phyloP scores from a whole-genome alignment of 2,113 vertebrate genomes.

The Syngnathus scovelli region DNA sequence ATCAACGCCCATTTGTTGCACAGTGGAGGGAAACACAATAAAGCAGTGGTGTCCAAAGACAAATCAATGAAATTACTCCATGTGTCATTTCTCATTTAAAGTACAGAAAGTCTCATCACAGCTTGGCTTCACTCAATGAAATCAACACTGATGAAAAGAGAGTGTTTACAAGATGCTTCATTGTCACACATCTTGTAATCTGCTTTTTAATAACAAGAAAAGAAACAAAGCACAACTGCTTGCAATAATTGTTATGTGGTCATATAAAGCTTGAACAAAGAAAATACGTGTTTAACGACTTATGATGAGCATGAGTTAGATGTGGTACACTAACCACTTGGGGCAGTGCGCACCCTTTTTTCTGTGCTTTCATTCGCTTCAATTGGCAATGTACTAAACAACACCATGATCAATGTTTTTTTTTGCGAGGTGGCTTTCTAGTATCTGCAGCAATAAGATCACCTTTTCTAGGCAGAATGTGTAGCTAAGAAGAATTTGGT shows the following conservation, averaged over 20 bases:
- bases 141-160: neutral
- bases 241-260: constrained; percentile 13
- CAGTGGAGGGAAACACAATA: constrained; percentile 28
- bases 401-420: neutral
- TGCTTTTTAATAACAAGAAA: neutral
- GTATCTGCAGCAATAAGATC: neutral
- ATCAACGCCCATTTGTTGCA: constrained; percentile 6
- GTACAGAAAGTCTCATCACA: constrained; percentile 13
- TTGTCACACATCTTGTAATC: neutral
- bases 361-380: neutral
- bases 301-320: neutral
- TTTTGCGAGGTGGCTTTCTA: neutral
- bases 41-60: constrained; percentile 25
- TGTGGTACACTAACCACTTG: neutral
- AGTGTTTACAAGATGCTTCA: neutral
- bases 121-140: constrained; percentile 7
- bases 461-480: neutral
- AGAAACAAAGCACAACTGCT: neutral
- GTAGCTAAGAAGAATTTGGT: too few relatives aligned
- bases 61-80: constrained; percentile 34
- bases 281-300: neutral
- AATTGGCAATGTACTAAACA: neutral
- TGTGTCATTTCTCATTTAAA: constrained; percentile 26
- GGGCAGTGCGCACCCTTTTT: neutral
- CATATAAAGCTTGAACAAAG: constrained; percentile 15